Conservation (phyloP, 2,888 invertebrate genomes). For the Bibio marci region DNA sequence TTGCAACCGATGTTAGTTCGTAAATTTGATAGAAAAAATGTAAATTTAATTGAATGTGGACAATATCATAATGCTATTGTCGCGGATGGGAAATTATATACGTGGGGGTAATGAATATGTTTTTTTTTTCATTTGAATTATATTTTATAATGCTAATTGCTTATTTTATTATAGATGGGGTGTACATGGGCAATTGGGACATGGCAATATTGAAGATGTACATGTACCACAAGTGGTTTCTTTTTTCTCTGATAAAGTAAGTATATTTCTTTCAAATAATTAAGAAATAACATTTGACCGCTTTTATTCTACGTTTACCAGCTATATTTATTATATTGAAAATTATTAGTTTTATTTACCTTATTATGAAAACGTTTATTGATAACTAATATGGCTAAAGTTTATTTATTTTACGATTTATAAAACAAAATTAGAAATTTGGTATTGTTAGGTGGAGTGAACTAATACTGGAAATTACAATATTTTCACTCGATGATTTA, state of each 20-base stretch:
- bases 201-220: constrained; percentile 58
- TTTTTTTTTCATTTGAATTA: neutral
- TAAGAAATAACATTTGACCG: constrained; percentile 15
- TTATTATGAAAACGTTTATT: too few relatives aligned
- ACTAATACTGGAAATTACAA: too few relatives aligned
- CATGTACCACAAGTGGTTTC: constrained; percentile 35
- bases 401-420: too few relatives aligned
- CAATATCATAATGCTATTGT: constrained; percentile 83
- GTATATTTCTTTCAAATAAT: too few relatives aligned
- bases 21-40: constrained; percentile 39
- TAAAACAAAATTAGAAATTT: too few relatives aligned
- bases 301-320: too few relatives aligned
- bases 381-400: too few relatives aligned
- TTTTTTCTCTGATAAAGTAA: constrained; percentile 30
- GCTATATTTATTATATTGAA: too few relatives aligned
- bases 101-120: constrained; percentile 54
- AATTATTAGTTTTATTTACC: too few relatives aligned
- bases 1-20: constrained; percentile 50
- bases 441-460: too few relatives aligned
- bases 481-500: too few relatives aligned
- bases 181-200: constrained; percentile 83
- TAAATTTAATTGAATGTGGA: constrained; percentile 58
- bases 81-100: constrained; percentile 59
- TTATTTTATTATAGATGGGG: constrained; percentile 48
- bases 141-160: too few relatives aligned